Evolutionary conservation across 2,888 invertebrate species (phyloP), one percentile per base, ranked within the genome.

Genomic region (Phyto melanocephala): DNA sequence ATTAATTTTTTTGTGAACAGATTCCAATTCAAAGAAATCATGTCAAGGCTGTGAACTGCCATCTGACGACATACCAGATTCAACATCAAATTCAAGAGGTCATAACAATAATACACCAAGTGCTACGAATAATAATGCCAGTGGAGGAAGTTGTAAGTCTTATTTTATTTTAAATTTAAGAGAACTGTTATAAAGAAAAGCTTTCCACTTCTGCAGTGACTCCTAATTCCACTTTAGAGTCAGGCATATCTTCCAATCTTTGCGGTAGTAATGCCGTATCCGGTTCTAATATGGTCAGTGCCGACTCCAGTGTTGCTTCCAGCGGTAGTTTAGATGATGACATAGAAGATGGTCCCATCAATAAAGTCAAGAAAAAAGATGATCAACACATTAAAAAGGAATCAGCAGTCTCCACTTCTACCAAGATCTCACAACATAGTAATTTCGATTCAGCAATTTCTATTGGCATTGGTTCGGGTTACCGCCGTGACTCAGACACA

Each of bases 51-150:
- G 94, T 90, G 96, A 96, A 90, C 92, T 94, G 90, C 96, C 94
- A 77, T 93, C 94, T 60, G 94, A 95, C 86, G 95, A 95, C 88
- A 92, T 95, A 71, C 94, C 95, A 5, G 95, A 95, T 86, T 93
- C 95, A 45, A 92, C 94, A 35, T 94, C 94, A 40, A 91, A 92
- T 84, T 92, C 92, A 13, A 92, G 95, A 84, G 95, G 94, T 67
- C 93, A 95, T 88, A 95, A 96, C 89, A 96, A 96, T 90, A 96
- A 96, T 90, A 96, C 95, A 52, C 95, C 95, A 22, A 95, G 94
- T 89, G 95, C 95, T 72, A 95, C 95, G 79, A 94, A 94, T 87
- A 96, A 95, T 90, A 95, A 95, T 90, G 93, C 92, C 88, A 94
- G 89, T 84, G 89, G 90, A 60, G 91, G 91, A 86, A 91, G 89